These are phyloP conservation scores for Menura novaehollandiae DNA, from an alignment of 2,113 vertebrate genomes.

Conservation along the genomic window DNA sequence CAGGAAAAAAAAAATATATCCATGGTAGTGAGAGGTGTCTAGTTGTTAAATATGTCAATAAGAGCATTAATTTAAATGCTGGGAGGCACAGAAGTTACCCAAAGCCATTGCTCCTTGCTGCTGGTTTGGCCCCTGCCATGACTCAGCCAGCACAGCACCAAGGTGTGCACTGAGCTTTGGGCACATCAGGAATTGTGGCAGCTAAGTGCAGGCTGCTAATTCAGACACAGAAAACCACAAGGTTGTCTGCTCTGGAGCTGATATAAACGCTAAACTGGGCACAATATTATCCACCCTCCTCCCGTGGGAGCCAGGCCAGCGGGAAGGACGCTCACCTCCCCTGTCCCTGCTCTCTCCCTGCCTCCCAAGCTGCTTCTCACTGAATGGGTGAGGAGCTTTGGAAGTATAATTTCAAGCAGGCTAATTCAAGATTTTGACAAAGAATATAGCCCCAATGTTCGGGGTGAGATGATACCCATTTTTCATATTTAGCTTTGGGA, in stretches of 20 bases:
- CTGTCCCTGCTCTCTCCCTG: not conserved
- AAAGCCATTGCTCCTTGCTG: not conserved
- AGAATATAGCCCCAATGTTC: not conserved
- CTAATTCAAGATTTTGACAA: not conserved
- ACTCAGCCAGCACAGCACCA: not conserved
- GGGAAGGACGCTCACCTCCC: not conserved
- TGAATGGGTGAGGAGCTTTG: not conserved
- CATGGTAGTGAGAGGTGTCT: not conserved
- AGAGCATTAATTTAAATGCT: not conserved
- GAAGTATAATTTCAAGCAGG: not conserved
- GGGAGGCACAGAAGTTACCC: rapidly evolving
- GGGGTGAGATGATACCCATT: not conserved
- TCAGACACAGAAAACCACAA: not conserved
- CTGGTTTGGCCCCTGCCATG: not conserved
- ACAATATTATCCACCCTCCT: rapidly evolving
- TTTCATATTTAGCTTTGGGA: not conserved
- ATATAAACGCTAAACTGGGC: not conserved
- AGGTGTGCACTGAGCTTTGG: not conserved
- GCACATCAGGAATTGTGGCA: not conserved
- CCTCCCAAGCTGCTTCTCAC: not conserved
- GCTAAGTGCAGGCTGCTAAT: too few species aligned
- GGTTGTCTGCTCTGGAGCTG: not conserved
- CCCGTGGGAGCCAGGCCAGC: rapidly evolving
- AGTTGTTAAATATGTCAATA: not conserved
- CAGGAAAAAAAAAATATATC: not conserved